Conservation (phyloP, 2,888 invertebrate genomes). For the Itoplectis maculator region DNA sequence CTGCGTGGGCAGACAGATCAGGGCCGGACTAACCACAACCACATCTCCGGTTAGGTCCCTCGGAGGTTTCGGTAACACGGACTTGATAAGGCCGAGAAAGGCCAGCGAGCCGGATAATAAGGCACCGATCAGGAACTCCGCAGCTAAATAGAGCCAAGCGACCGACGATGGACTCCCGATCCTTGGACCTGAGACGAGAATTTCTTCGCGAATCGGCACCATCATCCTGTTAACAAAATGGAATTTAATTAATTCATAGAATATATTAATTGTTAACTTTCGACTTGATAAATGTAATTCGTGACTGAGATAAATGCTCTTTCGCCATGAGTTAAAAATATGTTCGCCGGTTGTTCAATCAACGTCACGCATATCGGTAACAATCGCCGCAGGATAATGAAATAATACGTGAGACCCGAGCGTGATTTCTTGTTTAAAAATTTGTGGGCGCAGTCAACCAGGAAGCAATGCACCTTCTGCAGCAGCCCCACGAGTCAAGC, state of each 20-base stretch:
- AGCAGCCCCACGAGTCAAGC: background rate
- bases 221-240: slow-evolving; percentile 70
- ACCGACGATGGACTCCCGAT: slow-evolving; percentile 72
- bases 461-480: background rate
- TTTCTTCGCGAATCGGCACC: slow-evolving; percentile 73
- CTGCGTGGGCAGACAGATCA: background rate
- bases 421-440: slow-evolving; percentile 10
- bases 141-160: slow-evolving; percentile 77
- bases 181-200: slow-evolving; percentile 67
- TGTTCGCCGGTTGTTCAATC: too few species aligned
- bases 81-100: slow-evolving; percentile 75
- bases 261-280: background rate
- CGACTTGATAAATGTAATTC: too few species aligned
- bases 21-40: slow-evolving; percentile 76
- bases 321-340: too few species aligned
- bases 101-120: slow-evolving; percentile 74
- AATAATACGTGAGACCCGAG: background rate
- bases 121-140: slow-evolving; percentile 77
- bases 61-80: slow-evolving; percentile 81
- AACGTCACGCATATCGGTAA: too few species aligned
- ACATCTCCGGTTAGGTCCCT: slow-evolving; percentile 79
- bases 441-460: background rate
- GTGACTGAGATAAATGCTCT: too few species aligned
- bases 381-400: background rate
- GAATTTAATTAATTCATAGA: too few species aligned